These are phyloP conservation scores for Phylloscopus whistleri DNA, from an alignment of 2,113 vertebrate species.

Conservation along the genomic window DNA sequence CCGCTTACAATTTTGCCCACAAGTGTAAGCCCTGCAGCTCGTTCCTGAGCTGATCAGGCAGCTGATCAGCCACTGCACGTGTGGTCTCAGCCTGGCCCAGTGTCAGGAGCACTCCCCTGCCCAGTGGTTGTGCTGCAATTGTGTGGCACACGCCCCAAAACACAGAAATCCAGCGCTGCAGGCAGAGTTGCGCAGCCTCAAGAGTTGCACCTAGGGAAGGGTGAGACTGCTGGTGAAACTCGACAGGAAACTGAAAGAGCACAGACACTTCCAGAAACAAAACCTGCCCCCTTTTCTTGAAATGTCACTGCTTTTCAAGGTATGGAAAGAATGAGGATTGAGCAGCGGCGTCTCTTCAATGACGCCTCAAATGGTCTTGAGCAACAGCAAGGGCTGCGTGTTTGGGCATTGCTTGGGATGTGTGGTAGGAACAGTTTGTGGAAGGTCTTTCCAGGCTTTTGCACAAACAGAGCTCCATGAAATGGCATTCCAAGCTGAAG, in stretches of 20 bases:
- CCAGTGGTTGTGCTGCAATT: neutral
- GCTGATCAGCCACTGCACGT: neutral
- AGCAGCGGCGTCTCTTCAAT: neutral
- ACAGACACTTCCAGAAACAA: slow-evolving; percentile 14
- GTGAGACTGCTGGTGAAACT: neutral
- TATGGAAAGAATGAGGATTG: neutral
- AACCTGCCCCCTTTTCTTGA: neutral
- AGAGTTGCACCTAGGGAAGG: neutral
- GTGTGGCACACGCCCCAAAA: neutral
- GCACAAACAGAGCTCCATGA: neutral
- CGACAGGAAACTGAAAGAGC: neutral
- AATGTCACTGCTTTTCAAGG: neutral
- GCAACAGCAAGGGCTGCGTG: neutral
- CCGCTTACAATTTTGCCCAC: neutral
- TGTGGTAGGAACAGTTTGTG: neutral
- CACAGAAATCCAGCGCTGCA: neutral
- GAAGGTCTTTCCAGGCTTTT: neutral
- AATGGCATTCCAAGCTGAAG: neutral
- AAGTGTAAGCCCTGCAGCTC: neutral
- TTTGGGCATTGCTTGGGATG: neutral
- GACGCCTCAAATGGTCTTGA: neutral
- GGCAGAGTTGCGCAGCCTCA: neutral
- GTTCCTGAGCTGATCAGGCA: neutral
- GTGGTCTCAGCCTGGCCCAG: neutral
- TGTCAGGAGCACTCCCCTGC: neutral